Base-by-base conservation (phyloP, 2,888 invertebrate species). In the Girardia tigrina region DNA sequence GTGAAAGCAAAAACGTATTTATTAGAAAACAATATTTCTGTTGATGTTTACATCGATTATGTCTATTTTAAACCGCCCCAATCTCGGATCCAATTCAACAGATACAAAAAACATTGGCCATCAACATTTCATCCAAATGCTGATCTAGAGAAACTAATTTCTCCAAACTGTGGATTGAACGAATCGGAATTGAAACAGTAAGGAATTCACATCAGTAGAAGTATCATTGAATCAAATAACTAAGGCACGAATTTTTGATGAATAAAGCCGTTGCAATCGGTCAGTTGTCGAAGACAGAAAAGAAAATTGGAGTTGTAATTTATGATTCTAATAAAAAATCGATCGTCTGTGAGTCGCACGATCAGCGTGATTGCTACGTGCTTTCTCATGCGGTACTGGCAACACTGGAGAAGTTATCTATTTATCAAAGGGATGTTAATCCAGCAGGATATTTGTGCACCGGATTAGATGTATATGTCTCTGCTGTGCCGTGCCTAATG, bases 401-500 rank as follows among this genome's bases (percentile, higher is more conserved):
- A 36, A 90, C 90, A 12, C 87, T 94, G 75, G 93, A 94, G 83
- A 87, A 89, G 79, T 90, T 94, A 1, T 91, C 94, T 0, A 87
- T 87, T 80, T 88, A 89, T 2, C 93, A 93, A 85, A 88, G 89
- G 70, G 91, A 90, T 0, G 91, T 23, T n/a, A 70, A 20, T n/a
- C 70, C 29, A 20, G 70, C 27, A 42, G 71, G 75, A 0, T 84
- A 84, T 77, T 79, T 84, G 4, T 85, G 83, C 79, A 85, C 94
- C 0, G 90, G 90, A 0, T 92, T 91, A 83, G 89, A 91, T 85
- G 85, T 91, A 0, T 94, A 91, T 82, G 82, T 91, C 69, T 87
- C 90, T 0, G 87, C 87, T 77, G 95, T 97, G 82, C 94, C 95
- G 0, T 97, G 97, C 84, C 82, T 91, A 0, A 91, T 95, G 90